Percentiles rank a stretch among this genome's conserved stretches.
Conservation (phyloP, 2,113 vertebrate species). For the Rattus norvegicus region GRCr8 NC_086024.1:131938001-131938500, state of each 20-base stretch:
- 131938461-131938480: background rate
- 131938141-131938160: background rate
- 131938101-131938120: background rate
- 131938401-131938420: background rate
- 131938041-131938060: accelerated
- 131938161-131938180: background rate
- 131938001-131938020: background rate
- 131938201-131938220: background rate
- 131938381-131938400: background rate
- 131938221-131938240: background rate
- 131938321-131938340: background rate
- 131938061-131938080: background rate
- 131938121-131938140: background rate
- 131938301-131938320: accelerated
- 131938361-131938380: too few species aligned
- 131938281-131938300: background rate
- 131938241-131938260: background rate
- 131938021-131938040: background rate
- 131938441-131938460: accelerated
- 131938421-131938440: accelerated
- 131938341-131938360: background rate
- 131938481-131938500: background rate
- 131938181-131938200: background rate
- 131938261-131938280: accelerated
- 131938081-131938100: background rate